Evolutionary conservation across 2,113 vertebrate species (phyloP).

Genomic region (Leptocoma aspasia): DNA sequence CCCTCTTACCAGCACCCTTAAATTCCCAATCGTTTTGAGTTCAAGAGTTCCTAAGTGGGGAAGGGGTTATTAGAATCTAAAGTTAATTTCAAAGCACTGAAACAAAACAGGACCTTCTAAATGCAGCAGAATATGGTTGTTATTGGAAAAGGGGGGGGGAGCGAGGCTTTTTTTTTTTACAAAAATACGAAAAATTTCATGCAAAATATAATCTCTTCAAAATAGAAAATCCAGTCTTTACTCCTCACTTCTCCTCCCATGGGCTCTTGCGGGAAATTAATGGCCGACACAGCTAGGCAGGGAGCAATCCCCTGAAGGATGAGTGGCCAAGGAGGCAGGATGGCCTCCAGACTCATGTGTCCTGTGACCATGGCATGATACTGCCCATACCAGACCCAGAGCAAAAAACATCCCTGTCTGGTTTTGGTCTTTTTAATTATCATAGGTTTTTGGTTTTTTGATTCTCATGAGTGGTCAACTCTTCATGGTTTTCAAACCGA

Average conservation of each 20-base stretch:
- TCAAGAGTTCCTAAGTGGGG: not conserved
- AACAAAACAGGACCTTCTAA: not conserved
- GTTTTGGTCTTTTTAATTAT: not conserved
- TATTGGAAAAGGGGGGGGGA: not conserved
- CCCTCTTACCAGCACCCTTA: not conserved
- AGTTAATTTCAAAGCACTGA: not conserved
- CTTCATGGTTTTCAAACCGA: accelerated
- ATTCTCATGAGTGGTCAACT: not conserved
- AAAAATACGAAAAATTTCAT: not conserved
- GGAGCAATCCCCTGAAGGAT: not conserved
- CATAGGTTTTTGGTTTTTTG: accelerated
- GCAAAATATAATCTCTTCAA: not conserved
- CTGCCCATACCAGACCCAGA: not conserved
- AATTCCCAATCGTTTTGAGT: not conserved
- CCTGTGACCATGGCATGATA: accelerated
- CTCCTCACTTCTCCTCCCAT: not conserved
- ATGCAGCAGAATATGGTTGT: not conserved
- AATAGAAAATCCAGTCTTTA: not conserved
- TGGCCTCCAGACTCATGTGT: not conserved
- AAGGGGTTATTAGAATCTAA: not conserved
- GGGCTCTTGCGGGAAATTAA: not conserved
- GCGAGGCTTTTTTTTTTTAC: not conserved
- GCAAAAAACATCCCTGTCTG: not conserved
- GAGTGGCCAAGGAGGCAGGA: not conserved
- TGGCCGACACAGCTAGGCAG: accelerated